Percentiles rank a stretch among this genome's conserved stretches.
Conservation (phyloP, 2,888 invertebrate genomes). For the Carabus problematicus region DNA sequence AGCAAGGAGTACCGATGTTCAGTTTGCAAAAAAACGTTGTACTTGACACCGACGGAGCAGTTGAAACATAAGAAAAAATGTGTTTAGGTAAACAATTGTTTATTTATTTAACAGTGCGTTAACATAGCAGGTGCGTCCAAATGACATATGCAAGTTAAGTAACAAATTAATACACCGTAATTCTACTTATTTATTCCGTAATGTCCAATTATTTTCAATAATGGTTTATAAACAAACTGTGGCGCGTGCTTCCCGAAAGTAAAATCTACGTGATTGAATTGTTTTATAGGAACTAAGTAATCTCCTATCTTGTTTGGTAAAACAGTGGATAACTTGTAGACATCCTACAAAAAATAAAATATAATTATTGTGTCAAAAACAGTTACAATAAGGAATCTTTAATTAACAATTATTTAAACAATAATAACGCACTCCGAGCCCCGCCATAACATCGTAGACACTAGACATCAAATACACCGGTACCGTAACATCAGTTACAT, state of each 20-base stretch:
- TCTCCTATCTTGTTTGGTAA: conserved; percentile 64
- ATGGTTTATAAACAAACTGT: conserved; percentile 64
- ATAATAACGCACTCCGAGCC: conserved; percentile 58
- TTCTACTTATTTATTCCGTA: background rate
- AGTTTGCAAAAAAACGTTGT: conserved; percentile 71
- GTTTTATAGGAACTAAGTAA: conserved; percentile 66
- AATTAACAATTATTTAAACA: too few species aligned
- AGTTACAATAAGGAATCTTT: too few species aligned
- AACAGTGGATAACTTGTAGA: conserved; percentile 63
- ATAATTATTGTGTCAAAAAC: conserved; percentile 32
- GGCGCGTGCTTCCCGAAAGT: conserved; percentile 70
- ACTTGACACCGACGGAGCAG: conserved; percentile 82
- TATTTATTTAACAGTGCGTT: conserved; percentile 20
- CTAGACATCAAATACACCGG: conserved; percentile 73
- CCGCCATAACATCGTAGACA: conserved; percentile 77
- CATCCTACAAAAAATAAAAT: conserved; percentile 60
- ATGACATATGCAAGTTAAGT: conserved; percentile 1
- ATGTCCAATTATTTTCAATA: conserved; percentile 47
- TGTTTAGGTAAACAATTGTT: conserved; percentile 40
- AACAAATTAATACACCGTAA: background rate
- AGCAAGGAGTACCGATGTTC: conserved; percentile 74
- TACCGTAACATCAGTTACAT: conserved; percentile 66
- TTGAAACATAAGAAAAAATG: conserved; percentile 81
- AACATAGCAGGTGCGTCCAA: too few species aligned
- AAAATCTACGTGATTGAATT: conserved; percentile 79